phyloP scores from a whole-genome alignment of 2,797 vertebrate genomes.

The Sebastes iracundus region DNA sequence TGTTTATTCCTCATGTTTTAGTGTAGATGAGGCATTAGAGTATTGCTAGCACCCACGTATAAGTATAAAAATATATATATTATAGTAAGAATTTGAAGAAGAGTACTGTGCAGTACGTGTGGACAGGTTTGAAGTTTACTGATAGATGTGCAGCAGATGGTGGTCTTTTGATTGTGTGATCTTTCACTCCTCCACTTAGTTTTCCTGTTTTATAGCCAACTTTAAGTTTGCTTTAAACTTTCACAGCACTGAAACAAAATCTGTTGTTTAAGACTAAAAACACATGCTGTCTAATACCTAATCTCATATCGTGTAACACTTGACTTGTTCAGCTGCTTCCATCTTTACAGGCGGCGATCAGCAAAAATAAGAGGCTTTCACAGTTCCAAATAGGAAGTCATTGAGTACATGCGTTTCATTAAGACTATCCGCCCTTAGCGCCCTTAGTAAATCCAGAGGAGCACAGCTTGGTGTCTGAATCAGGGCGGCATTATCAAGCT shows the following conservation, averaged over 20 bases:
- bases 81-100: neutral
- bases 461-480: slow-evolving; percentile 56
- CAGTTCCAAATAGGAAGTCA: slow-evolving; percentile 28
- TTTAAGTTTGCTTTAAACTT: neutral
- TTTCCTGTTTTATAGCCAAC: neutral
- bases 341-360: slow-evolving; percentile 22
- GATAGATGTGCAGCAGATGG: slow-evolving; percentile 7
- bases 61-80: neutral
- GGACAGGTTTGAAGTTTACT: neutral
- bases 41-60: neutral
- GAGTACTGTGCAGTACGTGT: neutral
- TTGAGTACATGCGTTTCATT: slow-evolving; percentile 54
- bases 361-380: slow-evolving; percentile 61
- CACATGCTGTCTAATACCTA: neutral
- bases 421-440: slow-evolving; percentile 45
- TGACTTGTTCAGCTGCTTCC: neutral
- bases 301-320: slow-evolving; percentile 1
- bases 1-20: neutral
- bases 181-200: neutral
- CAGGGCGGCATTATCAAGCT: slow-evolving; percentile 67
- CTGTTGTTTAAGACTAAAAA: neutral
- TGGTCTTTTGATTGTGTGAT: neutral
- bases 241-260: neutral
- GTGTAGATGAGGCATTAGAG: neutral
- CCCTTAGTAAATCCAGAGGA: slow-evolving; percentile 59